phyloP scores from a whole-genome alignment of 2,888 invertebrate species.

The Polydrusus pterygomalis region DNA sequence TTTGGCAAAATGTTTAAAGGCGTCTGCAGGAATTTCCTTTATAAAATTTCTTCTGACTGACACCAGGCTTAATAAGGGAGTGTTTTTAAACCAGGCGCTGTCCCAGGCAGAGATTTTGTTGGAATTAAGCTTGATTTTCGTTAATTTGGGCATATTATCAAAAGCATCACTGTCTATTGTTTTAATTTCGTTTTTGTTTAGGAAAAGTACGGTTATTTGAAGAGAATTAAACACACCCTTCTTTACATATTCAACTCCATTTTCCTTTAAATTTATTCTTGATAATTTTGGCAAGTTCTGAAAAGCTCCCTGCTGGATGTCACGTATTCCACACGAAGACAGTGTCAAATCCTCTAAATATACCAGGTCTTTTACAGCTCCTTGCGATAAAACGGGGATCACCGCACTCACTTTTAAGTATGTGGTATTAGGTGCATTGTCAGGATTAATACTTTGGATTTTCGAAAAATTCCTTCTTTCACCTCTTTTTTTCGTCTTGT shows the following conservation, averaged over 20 bases:
- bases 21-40: slow-evolving; percentile 61
- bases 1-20: slow-evolving; percentile 65
- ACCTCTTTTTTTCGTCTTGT: slow-evolving; percentile 53
- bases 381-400: slow-evolving; percentile 52
- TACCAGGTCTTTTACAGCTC: slow-evolving; percentile 59
- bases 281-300: slow-evolving; percentile 56
- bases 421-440: slow-evolving; percentile 10
- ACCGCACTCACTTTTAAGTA: slow-evolving; percentile 57
- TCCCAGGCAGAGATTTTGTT: slow-evolving; percentile 65
- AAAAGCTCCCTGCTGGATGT: slow-evolving; percentile 57
- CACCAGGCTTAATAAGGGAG: slow-evolving; percentile 63
- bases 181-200: slow-evolving; percentile 60
- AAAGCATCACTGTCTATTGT: slow-evolving; percentile 59
- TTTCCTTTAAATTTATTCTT: slow-evolving; percentile 57
- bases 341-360: slow-evolving; percentile 59
- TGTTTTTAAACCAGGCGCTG: slow-evolving; percentile 65
- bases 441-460: slow-evolving; percentile 40
- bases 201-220: slow-evolving; percentile 50
- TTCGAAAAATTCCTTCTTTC: slow-evolving; percentile 53
- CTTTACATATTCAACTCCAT: slow-evolving; percentile 56
- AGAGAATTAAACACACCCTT: slow-evolving; percentile 60
- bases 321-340: slow-evolving; percentile 52
- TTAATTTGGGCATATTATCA: slow-evolving; percentile 62
- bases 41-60: slow-evolving; percentile 65
- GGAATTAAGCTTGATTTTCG: slow-evolving; percentile 64